Conservation (phyloP, 2,888 invertebrate species). For the Pristionchus fissidentatus region DNA sequence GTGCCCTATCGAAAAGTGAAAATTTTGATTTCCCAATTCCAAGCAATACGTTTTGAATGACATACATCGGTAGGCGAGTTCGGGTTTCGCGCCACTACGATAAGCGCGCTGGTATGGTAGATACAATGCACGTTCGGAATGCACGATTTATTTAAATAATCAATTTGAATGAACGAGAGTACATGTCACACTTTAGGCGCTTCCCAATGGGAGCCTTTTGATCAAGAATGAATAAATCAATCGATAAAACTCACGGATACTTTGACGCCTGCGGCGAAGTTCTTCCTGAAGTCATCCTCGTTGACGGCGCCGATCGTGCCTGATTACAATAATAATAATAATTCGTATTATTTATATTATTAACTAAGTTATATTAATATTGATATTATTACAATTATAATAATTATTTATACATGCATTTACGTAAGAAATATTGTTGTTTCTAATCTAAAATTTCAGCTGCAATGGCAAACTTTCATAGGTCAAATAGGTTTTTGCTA, state of each 20-base stretch:
- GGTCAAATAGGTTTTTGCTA: no score
- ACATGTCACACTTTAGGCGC: neutral
- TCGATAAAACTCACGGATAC: conserved; percentile 17
- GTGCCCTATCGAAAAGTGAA: neutral
- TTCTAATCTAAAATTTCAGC: no score
- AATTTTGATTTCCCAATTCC: neutral
- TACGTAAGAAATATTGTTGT: no score
- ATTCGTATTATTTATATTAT: no score
- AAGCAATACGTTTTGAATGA: no score
- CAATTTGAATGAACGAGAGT: neutral
- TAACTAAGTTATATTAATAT: neutral
- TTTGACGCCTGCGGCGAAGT: conserved; percentile 17
- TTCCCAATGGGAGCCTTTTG: neutral
- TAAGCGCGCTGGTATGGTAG: no score
- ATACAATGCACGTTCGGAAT: no score
- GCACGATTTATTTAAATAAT: no score
- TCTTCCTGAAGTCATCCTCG: conserved; percentile 48
- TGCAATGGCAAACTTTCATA: no score
- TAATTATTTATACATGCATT: neutral
- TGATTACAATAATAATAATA: neutral
- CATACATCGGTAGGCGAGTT: no score
- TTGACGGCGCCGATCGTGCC: conserved; percentile 41
- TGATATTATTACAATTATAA: neutral
- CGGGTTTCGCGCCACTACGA: no score
- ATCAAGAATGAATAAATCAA: neutral